Conservation (phyloP, 2,797 vertebrate species). For the Cossypha niveicapilla region DNA sequence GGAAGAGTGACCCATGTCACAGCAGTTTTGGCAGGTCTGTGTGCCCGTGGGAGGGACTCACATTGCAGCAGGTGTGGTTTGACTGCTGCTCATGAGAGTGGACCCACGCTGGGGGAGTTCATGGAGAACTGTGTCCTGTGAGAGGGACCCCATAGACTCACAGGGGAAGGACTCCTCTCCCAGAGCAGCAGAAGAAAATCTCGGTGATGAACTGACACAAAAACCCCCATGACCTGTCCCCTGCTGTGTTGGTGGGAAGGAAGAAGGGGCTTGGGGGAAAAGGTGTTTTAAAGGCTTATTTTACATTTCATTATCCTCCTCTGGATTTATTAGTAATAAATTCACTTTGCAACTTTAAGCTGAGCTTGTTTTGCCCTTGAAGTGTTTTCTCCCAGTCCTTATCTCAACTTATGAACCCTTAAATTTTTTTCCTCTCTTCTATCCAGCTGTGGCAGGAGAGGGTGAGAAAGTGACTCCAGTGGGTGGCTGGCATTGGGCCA, state of each 20-base stretch:
- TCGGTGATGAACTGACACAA: background rate
- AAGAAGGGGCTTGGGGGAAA: background rate
- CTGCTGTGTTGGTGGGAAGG: fast-evolving
- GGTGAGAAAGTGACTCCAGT: fast-evolving
- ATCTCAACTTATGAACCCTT: background rate
- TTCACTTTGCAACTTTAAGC: background rate
- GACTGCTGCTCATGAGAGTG: fast-evolving
- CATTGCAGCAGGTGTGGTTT: fast-evolving
- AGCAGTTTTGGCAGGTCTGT: background rate
- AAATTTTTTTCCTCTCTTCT: background rate
- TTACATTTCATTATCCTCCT: background rate
- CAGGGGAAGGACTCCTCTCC: background rate
- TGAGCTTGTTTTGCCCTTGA: background rate
- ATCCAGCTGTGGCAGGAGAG: background rate
- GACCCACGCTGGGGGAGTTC: fast-evolving
- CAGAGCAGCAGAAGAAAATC: background rate
- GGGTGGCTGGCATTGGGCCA: background rate
- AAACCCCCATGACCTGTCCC: background rate
- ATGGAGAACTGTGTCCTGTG: fast-evolving
- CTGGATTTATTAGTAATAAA: background rate
- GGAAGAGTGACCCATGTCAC: fast-evolving
- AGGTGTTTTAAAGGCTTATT: background rate
- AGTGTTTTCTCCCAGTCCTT: background rate
- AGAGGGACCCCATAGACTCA: too few relatives aligned
- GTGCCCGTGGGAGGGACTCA: fast-evolving